Percentiles rank a stretch among this genome's conserved stretches.
Conservation (phyloP, 2,113 vertebrate genomes). For the Sylvietta virens region DNA sequence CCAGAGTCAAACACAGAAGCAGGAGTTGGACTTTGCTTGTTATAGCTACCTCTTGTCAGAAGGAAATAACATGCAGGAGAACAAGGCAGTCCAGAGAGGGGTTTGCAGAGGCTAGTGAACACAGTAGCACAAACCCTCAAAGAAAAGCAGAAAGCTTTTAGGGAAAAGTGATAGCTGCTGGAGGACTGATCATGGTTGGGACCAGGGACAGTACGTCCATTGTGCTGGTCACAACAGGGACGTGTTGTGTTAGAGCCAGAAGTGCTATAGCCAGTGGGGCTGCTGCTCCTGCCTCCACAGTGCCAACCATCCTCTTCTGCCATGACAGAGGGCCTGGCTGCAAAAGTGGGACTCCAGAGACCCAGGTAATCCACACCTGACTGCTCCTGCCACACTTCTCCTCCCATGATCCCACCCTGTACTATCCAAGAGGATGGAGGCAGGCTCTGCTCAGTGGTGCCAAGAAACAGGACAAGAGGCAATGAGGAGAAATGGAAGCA, state of each 20-base stretch:
- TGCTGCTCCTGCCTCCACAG: background rate
- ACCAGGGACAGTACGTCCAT: background rate
- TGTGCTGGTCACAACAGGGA: background rate
- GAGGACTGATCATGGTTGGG: background rate
- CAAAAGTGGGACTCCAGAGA: background rate
- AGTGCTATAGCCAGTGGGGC: background rate
- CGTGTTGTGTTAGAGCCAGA: background rate
- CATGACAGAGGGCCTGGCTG: background rate
- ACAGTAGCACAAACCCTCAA: background rate
- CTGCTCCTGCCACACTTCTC: background rate
- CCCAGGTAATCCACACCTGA: background rate
- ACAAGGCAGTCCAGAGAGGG: background rate
- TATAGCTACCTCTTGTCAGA: background rate
- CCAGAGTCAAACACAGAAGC: background rate
- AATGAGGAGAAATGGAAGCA: background rate
- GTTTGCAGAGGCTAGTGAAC: background rate
- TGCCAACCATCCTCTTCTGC: background rate
- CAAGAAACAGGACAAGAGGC: background rate
- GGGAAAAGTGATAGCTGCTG: background rate
- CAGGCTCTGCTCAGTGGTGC: background rate
- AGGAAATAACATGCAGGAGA: background rate
- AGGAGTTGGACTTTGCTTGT: background rate
- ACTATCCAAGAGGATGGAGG: background rate
- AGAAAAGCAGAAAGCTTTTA: background rate
- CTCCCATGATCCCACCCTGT: background rate